Percentiles rank a stretch among this genome's conserved stretches.
Conservation (phyloP, 2,797 vertebrate genomes). For the Strix occidentalis region DNA sequence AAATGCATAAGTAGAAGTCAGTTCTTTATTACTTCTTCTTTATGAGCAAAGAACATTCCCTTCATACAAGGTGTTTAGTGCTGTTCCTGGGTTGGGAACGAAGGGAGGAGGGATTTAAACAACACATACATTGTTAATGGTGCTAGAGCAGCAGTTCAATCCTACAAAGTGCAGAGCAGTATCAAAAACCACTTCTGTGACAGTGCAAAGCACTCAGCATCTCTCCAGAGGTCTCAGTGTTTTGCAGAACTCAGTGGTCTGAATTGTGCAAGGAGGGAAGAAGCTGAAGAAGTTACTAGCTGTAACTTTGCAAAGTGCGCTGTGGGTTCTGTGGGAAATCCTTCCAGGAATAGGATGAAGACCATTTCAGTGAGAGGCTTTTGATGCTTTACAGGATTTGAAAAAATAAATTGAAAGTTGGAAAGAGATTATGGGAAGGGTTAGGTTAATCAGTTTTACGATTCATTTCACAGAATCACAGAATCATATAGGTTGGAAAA, state of each 20-base stretch:
- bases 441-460: not conserved
- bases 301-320: not conserved
- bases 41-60: not conserved
- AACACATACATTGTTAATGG: not conserved
- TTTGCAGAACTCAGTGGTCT: not conserved
- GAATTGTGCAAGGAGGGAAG: not conserved
- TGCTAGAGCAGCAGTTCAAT: not conserved
- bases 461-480: not conserved
- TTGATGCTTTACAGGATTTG: not conserved
- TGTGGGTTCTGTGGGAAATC: not conserved
- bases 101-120: not conserved
- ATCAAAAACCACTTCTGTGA: not conserved
- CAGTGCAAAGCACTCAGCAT: not conserved
- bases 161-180: not conserved
- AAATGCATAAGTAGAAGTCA: not conserved
- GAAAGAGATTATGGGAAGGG: not conserved
- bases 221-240: not conserved
- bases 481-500: too few relatives aligned
- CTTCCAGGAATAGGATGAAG: not conserved
- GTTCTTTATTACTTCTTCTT: not conserved
- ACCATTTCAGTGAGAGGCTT: not conserved
- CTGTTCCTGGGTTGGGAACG: not conserved
- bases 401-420: not conserved
- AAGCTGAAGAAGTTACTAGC: not conserved
- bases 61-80: not conserved